Conservation (phyloP, 2,888 invertebrate genomes). For the Pyrrhia umbra region DNA sequence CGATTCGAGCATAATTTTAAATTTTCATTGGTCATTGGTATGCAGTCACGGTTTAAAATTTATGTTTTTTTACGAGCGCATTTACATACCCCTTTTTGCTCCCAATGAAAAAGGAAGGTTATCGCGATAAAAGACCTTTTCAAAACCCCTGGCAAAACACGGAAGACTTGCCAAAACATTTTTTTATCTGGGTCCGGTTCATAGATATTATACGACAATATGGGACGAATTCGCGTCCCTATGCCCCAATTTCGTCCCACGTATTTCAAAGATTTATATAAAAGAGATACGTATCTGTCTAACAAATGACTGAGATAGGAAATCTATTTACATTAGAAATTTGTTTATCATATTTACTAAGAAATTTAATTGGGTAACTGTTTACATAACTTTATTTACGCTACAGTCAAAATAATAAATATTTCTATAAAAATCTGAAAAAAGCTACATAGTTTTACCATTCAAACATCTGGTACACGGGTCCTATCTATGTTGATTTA, state of each 20-base stretch:
- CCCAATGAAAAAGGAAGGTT: slow-evolving; percentile 19
- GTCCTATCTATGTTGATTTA: slow-evolving; percentile 38
- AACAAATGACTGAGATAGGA: slow-evolving; percentile 10
- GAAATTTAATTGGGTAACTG: too few species aligned
- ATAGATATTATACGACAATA: slow-evolving; percentile 19
- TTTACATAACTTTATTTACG: too few species aligned
- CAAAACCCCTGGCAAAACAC: slow-evolving; percentile 18
- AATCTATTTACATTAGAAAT: not conserved
- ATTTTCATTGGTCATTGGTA: slow-evolving; percentile 21
- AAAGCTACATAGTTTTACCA: slow-evolving; percentile 20
- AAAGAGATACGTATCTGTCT: slow-evolving; percentile 25
- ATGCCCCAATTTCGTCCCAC: slow-evolving; percentile 17
- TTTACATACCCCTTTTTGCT: slow-evolving; percentile 7
- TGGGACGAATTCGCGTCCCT: slow-evolving; percentile 21
- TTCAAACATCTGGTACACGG: slow-evolving; percentile 13
- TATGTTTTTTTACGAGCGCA: slow-evolving; percentile 15
- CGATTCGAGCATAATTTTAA: not conserved
- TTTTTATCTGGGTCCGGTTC: slow-evolving; percentile 35
- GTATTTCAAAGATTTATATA: slow-evolving; percentile 42
- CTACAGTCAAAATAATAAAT: not conserved
- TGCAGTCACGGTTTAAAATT: slow-evolving; percentile 29
- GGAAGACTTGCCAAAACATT: slow-evolving; percentile 11
- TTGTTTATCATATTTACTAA: too few species aligned
- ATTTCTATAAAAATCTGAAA: not conserved
- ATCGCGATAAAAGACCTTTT: slow-evolving; percentile 28